Evolutionary conservation across 2,113 vertebrate species (phyloP).

Genomic region (Hymenochirus boettgeri): DNA sequence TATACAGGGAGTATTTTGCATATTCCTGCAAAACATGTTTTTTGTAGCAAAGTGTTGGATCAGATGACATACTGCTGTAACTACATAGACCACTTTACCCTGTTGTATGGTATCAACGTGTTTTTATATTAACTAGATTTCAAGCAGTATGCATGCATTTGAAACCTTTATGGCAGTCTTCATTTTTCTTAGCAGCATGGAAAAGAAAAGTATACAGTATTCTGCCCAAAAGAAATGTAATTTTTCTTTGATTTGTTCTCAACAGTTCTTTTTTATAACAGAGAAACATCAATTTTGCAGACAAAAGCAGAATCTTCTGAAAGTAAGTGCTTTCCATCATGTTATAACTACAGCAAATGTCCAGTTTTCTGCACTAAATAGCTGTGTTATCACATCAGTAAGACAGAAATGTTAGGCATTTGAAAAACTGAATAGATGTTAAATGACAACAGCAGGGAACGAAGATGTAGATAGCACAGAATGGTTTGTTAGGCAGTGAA

Average conservation of each 20-base stretch:
- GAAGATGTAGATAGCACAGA: neutral
- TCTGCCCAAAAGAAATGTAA: neutral
- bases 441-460: constrained; percentile 7
- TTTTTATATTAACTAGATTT: neutral
- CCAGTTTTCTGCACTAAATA: constrained; percentile 6
- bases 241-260: constrained; percentile 7
- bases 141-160: neutral
- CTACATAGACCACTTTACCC: neutral
- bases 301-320: neutral
- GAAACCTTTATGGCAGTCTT: neutral
- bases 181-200: neutral
- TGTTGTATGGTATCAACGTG: neutral
- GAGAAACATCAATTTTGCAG: constrained; percentile 20
- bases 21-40: neutral
- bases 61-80: neutral
- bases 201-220: neutral
- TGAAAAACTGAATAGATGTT: constrained; percentile 4
- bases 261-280: neutral
- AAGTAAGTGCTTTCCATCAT: constrained; percentile 4
- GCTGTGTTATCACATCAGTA: neutral
- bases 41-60: neutral
- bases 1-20: neutral
- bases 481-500: neutral
- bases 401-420: constrained; percentile 7
- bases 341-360: constrained; percentile 14